Base-by-base conservation (phyloP, 2,113 vertebrate genomes). In the Rutilus rutilus region DNA sequence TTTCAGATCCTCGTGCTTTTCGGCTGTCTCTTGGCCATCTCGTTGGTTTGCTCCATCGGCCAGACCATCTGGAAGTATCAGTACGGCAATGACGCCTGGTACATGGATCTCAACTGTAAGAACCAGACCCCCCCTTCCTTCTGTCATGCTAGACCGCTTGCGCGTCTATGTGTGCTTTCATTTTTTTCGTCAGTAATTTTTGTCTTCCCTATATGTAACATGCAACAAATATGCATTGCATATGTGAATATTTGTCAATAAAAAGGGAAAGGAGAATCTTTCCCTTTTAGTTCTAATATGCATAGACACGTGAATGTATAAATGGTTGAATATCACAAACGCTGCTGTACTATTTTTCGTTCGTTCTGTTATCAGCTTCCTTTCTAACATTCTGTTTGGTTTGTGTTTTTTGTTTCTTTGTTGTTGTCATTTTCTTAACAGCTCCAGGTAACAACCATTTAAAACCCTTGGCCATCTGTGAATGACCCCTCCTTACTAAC, bases 41-140 rank as follows among this genome's bases (percentile, higher is more conserved):
- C 98, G 82, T 94, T 99, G 86, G 87, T 99, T 90, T 99, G 98
- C 93, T 98, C 98, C 50, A 95, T 99, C 82, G 98, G 98, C 23
- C 96, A 98, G 87, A 97, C 96, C 91, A 95, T 99, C 93, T 99
- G 98, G 98, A 99, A 98, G 93, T 93, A 93, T 92, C 95, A 94
- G 80, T 97, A 97, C 86, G 96, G 94, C 87, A 95, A 96, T 89
- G 96, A 91, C 85, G 97, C 97, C 94, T 99, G 98, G 98, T 99
- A 99, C 94, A 97, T 99, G 93, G 96, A 96, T 90, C 96, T 99
- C 88, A 97, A 96, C 90, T 99, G 98, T 99, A 97, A 99, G 98
- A 93, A 91, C 91, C 90, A 78, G 60, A 36, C 45, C 59, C 17
- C 12, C 12, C 21, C 62, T 33, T 75, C 54, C 81, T 83, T n/a